Conservation (phyloP, 2,888 invertebrate genomes). For the Epiblema foenella region DNA sequence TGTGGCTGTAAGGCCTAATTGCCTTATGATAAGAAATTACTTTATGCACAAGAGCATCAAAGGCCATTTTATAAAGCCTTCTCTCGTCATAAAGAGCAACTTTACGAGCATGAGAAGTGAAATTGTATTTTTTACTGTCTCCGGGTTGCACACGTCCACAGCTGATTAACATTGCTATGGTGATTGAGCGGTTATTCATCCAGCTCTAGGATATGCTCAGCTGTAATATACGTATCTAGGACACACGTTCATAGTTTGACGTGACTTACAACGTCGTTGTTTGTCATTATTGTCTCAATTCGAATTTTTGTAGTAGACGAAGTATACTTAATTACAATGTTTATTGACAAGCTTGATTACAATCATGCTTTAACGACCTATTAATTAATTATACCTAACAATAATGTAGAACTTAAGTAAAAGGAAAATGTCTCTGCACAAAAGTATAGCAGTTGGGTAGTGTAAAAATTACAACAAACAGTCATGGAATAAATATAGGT, state of each 20-base stretch:
- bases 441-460: no score
- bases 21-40: no score
- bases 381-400: no score
- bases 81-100: no score
- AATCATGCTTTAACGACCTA: slow-evolving; percentile 16
- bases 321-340: slow-evolving; percentile 28
- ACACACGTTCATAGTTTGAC: slow-evolving; percentile 6
- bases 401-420: not conserved
- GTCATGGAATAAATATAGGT: no score
- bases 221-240: slow-evolving; percentile 35
- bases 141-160: not conserved
- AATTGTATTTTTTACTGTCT: no score
- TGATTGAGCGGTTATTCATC: no score
- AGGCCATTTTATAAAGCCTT: no score
- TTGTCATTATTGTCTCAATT: slow-evolving; percentile 33
- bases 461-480: no score
- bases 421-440: not conserved
- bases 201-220: slow-evolving; percentile 26
- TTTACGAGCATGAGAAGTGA: no score
- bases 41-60: no score
- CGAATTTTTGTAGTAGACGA: not conserved
- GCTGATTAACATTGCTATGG: not conserved
- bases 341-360: slow-evolving; percentile 20
- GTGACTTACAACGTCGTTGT: slow-evolving; percentile 20
- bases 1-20: no score